These are phyloP conservation scores for Dicrurus megarhynchus DNA, from an alignment of 2,113 vertebrate genomes.

Conservation along the genomic window DNA sequence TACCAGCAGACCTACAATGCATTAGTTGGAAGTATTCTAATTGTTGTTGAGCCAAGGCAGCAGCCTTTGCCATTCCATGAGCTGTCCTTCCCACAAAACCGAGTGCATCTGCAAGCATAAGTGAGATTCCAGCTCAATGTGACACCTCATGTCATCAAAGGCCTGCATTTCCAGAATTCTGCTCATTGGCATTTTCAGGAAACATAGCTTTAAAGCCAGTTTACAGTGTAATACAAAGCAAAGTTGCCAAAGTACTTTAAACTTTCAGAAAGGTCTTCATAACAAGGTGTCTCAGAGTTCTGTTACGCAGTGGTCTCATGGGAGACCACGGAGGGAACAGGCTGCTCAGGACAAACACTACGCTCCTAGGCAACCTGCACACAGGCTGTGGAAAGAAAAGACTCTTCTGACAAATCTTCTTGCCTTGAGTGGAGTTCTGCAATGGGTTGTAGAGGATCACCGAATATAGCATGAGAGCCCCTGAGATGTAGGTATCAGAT, in stretches of 20 bases:
- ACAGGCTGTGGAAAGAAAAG: not conserved
- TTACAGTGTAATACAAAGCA: not conserved
- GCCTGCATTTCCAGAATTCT: not conserved
- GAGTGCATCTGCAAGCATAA: not conserved
- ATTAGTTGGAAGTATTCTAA: not conserved
- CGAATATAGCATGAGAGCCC: not conserved
- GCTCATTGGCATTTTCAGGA: not conserved
- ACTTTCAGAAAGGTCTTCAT: not conserved
- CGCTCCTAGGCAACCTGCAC: not conserved
- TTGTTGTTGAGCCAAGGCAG: not conserved
- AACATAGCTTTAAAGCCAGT: not conserved
- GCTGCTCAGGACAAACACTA: not conserved
- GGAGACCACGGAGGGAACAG: not conserved
- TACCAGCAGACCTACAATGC: not conserved
- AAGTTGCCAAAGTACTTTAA: not conserved
- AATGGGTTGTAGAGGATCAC: not conserved
- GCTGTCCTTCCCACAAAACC: not conserved
- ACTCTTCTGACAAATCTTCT: not conserved
- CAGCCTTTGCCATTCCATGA: not conserved
- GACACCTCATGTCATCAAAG: not conserved
- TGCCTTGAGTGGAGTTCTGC: not conserved
- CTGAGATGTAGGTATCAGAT: not conserved
- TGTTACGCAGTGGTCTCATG: accelerated
- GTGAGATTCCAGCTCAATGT: not conserved
- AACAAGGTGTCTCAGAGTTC: not conserved